Evolutionary conservation across 2,113 vertebrate species (phyloP).

Genomic region (Spea bombifrons): DNA sequence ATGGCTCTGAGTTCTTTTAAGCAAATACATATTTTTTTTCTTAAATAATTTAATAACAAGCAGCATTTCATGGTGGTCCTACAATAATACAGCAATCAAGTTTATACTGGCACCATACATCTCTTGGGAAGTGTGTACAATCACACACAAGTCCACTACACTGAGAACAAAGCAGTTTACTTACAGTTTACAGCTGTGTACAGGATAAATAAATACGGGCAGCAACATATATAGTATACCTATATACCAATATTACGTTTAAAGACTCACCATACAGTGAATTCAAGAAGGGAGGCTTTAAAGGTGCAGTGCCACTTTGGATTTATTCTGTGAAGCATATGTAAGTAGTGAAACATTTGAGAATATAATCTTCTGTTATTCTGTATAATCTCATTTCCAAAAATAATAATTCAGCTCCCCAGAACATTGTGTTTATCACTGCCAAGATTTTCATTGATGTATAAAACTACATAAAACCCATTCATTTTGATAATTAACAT

Average conservation of each 20-base stretch:
- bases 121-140: constrained; percentile 47
- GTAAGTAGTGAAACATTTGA: too few species aligned
- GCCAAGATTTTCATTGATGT: too few species aligned
- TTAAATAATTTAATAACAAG: constrained; percentile 59
- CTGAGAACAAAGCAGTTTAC: constrained; percentile 55
- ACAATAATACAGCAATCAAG: constrained; percentile 52
- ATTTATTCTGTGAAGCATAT: background rate
- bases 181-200: constrained; percentile 60
- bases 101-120: constrained; percentile 32
- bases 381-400: too few species aligned
- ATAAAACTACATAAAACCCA: too few species aligned
- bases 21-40: constrained; percentile 18
- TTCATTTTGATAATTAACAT: too few species aligned
- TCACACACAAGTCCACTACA: constrained; percentile 50
- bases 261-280: constrained; percentile 49
- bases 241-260: constrained; percentile 57
- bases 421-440: background rate
- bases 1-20: constrained; percentile 56
- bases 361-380: too few species aligned
- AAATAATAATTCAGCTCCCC: background rate
- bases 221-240: constrained; percentile 57
- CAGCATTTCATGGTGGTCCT: constrained; percentile 49
- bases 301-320: constrained; percentile 24
- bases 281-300: background rate
- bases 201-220: constrained; percentile 58